Evolutionary conservation across 1,140 invertebrate genomes (phyloP).

Genomic region (Littorina saxatilis): DNA sequence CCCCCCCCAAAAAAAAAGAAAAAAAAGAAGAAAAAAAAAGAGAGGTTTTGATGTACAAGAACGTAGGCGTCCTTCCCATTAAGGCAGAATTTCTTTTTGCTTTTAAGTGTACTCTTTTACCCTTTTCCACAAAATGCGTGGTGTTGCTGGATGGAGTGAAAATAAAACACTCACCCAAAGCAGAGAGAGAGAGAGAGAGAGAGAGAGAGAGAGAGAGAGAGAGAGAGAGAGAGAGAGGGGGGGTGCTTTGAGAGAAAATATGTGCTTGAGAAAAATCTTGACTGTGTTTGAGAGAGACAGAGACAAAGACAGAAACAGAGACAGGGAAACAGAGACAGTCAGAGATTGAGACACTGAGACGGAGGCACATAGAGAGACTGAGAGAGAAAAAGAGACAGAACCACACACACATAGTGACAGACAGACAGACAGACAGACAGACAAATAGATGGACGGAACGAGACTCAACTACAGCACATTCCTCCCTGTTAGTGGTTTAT

Average conservation of each 20-base stretch:
- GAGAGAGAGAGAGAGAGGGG: conserved; percentile 25
- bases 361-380: not conserved
- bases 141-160: not conserved
- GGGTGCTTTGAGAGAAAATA: too few species aligned
- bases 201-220: conserved; percentile 27
- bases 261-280: too few species aligned
- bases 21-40: not conserved
- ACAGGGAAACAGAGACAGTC: not conserved
- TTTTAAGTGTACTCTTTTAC: too few species aligned
- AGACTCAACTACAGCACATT: too few species aligned
- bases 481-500: too few species aligned
- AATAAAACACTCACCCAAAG: not conserved
- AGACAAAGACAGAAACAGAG: not conserved
- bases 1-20: too few species aligned
- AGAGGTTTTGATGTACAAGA: not conserved
- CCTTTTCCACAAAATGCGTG: too few species aligned
- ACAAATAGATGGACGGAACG: not conserved
- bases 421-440: not conserved
- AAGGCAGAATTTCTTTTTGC: too few species aligned
- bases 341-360: not conserved
- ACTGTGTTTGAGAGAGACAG: too few species aligned
- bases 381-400: not conserved
- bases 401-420: not conserved
- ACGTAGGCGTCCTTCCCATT: not conserved
- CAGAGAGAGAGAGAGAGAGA: conserved; percentile 18